phyloP scores from a whole-genome alignment of 1,140 invertebrate genomes.

The Drosophila sp. region DNA sequence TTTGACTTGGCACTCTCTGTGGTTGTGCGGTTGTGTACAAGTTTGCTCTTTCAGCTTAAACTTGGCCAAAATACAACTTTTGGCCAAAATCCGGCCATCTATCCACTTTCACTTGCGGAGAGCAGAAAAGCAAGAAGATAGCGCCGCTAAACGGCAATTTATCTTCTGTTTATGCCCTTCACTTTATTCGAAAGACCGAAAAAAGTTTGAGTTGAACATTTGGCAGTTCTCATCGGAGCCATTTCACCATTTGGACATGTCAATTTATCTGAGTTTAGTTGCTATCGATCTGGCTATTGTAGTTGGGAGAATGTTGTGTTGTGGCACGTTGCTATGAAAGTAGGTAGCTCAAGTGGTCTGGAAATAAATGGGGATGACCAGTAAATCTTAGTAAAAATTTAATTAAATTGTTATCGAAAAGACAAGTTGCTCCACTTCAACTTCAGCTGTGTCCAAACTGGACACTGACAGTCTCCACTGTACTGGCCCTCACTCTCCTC shows the following conservation, averaged over 20 bases:
- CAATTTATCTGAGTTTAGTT: slow-evolving; percentile 18
- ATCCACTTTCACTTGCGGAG: neutral
- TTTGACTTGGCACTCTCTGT: slow-evolving; percentile 1
- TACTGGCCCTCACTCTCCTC: neutral
- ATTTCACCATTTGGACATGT: slow-evolving; percentile 14
- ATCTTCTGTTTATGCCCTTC: slow-evolving; percentile 21
- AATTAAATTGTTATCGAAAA: slow-evolving; percentile 2
- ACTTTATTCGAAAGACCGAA: neutral
- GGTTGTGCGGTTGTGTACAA: slow-evolving; percentile 4
- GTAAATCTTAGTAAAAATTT: slow-evolving; percentile 8
- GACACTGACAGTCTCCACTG: neutral
- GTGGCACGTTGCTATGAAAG: slow-evolving; percentile 9
- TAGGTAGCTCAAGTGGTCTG: neutral
- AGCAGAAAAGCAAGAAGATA: neutral
- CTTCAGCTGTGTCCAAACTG: neutral
- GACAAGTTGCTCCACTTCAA: slow-evolving; percentile 6
- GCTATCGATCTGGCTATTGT: slow-evolving; percentile 1
- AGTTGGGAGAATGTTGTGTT: neutral
- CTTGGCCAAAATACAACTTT: slow-evolving; percentile 5
- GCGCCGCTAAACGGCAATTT: slow-evolving; percentile 14
- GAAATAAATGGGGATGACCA: neutral
- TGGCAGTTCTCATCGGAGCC: slow-evolving; percentile 1
- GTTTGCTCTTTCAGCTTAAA: slow-evolving; percentile 8
- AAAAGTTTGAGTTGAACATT: neutral
- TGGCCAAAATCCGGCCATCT: slow-evolving; percentile 4